Conservation (phyloP, 2,888 invertebrate genomes). For the Caenorhabditis doughertyi region DNA sequence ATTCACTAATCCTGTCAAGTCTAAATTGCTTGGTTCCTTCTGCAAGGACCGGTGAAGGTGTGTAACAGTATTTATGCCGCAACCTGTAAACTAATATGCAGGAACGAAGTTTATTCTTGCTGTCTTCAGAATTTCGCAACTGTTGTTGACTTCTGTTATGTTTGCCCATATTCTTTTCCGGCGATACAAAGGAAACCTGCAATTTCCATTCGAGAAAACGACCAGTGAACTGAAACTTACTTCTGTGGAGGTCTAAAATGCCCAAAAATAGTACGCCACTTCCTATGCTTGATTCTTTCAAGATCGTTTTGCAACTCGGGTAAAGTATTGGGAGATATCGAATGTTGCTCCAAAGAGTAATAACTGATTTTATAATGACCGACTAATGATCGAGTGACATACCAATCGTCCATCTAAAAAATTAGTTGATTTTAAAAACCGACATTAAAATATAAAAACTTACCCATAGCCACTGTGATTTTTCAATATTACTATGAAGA, state of each 20-base stretch:
- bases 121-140: slow-evolving; percentile 33
- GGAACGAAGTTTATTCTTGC: slow-evolving; percentile 21
- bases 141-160: slow-evolving; percentile 35
- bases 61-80: no score
- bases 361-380: slow-evolving; percentile 50
- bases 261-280: slow-evolving; percentile 64
- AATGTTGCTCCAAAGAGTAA: slow-evolving; percentile 60
- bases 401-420: slow-evolving; percentile 77
- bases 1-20: no score
- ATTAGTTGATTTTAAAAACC: no score
- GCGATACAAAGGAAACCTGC: slow-evolving; percentile 56
- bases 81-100: slow-evolving; percentile 7
- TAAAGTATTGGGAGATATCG: slow-evolving; percentile 50
- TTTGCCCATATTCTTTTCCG: slow-evolving; percentile 41
- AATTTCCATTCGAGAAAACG: slow-evolving; percentile 18
- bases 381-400: slow-evolving; percentile 68
- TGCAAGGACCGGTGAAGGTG: no score
- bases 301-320: slow-evolving; percentile 30
- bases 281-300: not conserved
- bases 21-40: no score
- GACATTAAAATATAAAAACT: not conserved
- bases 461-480: slow-evolving; percentile 71
- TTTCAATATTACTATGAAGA: slow-evolving; percentile 61
- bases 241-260: slow-evolving; percentile 71
- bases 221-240: no score